Base-by-base conservation (phyloP, 2,888 invertebrate species). In the Amphipyra berbera region DNA sequence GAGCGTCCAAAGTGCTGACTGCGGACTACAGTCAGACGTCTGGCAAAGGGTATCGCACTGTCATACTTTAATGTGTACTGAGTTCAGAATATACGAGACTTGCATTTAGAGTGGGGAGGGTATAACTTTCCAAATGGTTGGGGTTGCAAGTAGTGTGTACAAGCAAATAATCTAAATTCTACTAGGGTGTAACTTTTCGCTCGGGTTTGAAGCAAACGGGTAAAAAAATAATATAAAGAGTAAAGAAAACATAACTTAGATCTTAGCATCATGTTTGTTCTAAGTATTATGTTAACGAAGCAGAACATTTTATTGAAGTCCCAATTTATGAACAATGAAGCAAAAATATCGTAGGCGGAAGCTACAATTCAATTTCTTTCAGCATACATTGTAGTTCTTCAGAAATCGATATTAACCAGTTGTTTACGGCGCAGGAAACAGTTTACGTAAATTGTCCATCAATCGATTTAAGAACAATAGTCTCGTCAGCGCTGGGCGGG, bases 21-120 rank as follows among this genome's bases (percentile, higher is more conserved):
- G 46, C 53, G 49, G 14, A 40, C 52, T 58, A 42, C 50, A 46
- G n/a, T 6, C 54, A 55, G 71, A 61, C 76, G 61, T 71, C 65
- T 71, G 40, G 59, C 12, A 3, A 14, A 61, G 79, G 73, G 65
- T 76, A 73, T 61, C 52, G 80, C 52, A 56, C 81, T 71, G 47
- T 55, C 55, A 44, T 52, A 52, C 35, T 61, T 65, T 61, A 27
- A 60, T 61, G 44, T 44, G 35, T 54, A 56, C 52, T 42, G 35
- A 42, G 50, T 47, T 57, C 14, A 45, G 52, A 66, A 68, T 48
- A 64, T 40, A 61, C 59, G 54, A 59, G 56, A 42, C 14, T 46
- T 53, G 60, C 42, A 67, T 67, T 69, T 58, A 69, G 59, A 57
- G 35, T 42, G 6, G 21, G 9, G 44, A 42, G 10, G n/a, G 1